phyloP scores from a whole-genome alignment of 2,113 vertebrate species.

The Heptranchias perlo region DNA sequence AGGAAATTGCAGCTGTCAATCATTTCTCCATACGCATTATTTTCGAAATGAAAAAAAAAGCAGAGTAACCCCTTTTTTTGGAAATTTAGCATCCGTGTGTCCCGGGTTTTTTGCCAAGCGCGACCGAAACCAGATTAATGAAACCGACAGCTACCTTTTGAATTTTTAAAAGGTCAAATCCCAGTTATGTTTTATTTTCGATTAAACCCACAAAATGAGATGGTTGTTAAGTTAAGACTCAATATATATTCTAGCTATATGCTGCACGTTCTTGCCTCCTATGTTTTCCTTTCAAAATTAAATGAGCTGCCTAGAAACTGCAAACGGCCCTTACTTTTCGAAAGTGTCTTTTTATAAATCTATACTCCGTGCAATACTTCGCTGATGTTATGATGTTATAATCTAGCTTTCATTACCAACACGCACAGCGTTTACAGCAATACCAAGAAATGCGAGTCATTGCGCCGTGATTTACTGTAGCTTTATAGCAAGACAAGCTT shows the following conservation, averaged over 20 bases:
- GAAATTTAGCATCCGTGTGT: neutral
- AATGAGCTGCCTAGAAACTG: neutral
- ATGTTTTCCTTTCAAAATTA: neutral
- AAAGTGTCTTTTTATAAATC: neutral
- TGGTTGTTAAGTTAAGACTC: neutral
- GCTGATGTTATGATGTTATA: no score
- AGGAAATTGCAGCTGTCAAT: conserved; percentile 13
- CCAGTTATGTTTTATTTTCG: neutral
- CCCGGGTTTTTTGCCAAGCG: neutral
- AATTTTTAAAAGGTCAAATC: neutral
- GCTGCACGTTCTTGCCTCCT: neutral
- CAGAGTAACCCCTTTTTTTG: no score
- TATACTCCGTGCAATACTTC: neutral
- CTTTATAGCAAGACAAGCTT: neutral
- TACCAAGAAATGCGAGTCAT: neutral
- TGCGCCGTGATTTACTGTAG: neutral
- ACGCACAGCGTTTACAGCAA: neutral
- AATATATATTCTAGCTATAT: no score
- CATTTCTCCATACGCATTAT: neutral
- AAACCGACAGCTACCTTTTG: neutral
- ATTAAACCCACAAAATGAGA: neutral
- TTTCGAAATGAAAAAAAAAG: neutral
- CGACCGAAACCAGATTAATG: neutral
- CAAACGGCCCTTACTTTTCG: neutral
- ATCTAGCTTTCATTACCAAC: no score